Base-by-base conservation (phyloP, 2,888 invertebrate species). In the Nymphalis urticae region DNA sequence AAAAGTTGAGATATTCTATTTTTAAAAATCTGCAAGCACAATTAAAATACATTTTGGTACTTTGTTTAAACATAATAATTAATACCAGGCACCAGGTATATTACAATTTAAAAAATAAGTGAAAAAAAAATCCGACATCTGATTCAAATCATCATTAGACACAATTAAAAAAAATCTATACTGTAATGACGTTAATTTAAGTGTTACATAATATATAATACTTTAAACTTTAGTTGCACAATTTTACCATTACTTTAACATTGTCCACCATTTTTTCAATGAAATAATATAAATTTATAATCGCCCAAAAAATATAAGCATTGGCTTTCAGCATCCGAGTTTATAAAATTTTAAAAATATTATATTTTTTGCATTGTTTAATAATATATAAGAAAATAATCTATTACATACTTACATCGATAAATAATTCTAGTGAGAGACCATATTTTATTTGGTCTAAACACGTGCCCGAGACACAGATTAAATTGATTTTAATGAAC, bases 391-490 rank as follows among this genome's bases (percentile, higher is more conserved):
- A 51, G 51, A 32, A 56, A 42, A 27, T 27, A 56, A 56, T 32
- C 54, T 32, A 32, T 56, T 32, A 32, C 53, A 48, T 27, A 24
- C 48, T 54, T 66, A 56, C 61, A 62, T 47, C 50, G 62, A 67
- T 62, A 48, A 62, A 66, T 48, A 47, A 61, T 50, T 61, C 50
- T 61, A 61, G n/a, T 53, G 64, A 59, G 65, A 64, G 72, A 72
- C 70, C 72, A 66, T 32, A 64, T 65, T 70, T 62, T 32, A 64
- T 70, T 72, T 72, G 72, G 72, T 72, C 72, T 58, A 62, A 48
- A 61, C 56, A 56, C 48, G 72, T 72, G 70, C 64, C 70, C 61
- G 50, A 36, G 70, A 70, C 72, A 70, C 68, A 53, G 50, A 50
- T 64, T 58, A 68, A 60, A 66, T 27, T 63, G 48, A 58, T 48